Evolutionary conservation across 2,797 vertebrate genomes (phyloP).

Genomic region (Sorex maritimensis): DNA sequence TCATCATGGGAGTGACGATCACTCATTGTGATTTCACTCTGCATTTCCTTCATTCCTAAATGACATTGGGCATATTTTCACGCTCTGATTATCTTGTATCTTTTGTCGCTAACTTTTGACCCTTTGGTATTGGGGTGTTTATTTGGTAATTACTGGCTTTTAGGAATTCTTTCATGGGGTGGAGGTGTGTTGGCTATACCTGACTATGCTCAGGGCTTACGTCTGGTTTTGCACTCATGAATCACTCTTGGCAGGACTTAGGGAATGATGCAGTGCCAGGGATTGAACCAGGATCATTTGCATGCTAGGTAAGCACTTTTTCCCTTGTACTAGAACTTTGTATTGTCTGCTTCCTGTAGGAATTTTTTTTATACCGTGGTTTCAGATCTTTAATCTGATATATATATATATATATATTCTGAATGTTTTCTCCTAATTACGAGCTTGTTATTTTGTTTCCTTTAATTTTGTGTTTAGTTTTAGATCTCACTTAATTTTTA

Average conservation of each 20-base stretch:
- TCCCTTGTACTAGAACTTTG: too few relatives aligned
- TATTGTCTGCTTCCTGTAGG: too few relatives aligned
- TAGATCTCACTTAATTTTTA: constrained; percentile 20
- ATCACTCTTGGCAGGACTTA: too few relatives aligned
- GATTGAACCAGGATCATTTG: too few relatives aligned
- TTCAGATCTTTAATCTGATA: background rate
- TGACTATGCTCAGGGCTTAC: too few relatives aligned
- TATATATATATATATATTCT: background rate
- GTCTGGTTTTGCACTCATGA: too few relatives aligned
- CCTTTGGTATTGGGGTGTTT: background rate
- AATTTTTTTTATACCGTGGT: constrained; percentile 21
- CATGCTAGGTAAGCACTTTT: too few relatives aligned
- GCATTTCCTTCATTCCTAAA: background rate
- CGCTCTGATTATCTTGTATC: background rate
- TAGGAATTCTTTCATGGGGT: background rate
- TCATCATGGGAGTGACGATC: background rate
- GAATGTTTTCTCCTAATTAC: constrained; percentile 43
- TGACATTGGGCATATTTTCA: background rate
- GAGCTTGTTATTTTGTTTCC: constrained; percentile 2
- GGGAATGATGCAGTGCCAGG: too few relatives aligned
- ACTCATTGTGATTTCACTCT: background rate
- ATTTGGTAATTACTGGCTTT: background rate
- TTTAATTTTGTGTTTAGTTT: constrained; percentile 64
- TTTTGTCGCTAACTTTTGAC: constrained; percentile 33
- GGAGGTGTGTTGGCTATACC: too few relatives aligned